A percentile compares a stretch with the other conserved stretches of the same genome.
phyloP scores from a whole-genome alignment of 2,113 vertebrate species.

The Leptocoma aspasia region DNA sequence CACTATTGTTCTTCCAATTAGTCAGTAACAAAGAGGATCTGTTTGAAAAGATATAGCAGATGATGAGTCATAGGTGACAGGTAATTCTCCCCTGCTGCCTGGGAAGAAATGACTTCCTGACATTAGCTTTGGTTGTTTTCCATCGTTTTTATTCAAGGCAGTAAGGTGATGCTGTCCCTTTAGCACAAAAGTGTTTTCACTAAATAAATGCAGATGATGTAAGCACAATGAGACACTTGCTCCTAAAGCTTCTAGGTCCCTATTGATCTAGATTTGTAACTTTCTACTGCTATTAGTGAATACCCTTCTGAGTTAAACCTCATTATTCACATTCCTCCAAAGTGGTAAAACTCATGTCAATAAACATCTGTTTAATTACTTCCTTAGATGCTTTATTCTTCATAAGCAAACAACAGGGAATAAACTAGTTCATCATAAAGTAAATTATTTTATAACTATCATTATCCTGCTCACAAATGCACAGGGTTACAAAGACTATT shows the following conservation, averaged over 20 bases:
- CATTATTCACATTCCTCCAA: slow-evolving; percentile 23
- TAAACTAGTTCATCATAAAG: background rate
- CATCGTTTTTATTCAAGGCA: background rate
- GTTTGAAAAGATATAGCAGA: slow-evolving; percentile 50
- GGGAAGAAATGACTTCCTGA: slow-evolving; percentile 24
- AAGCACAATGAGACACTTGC: background rate
- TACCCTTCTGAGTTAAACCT: background rate
- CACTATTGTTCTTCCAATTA: slow-evolving; percentile 48
- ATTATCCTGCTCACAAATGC: background rate
- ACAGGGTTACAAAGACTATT: background rate
- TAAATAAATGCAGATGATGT: background rate
- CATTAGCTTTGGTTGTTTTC: slow-evolving; percentile 1
- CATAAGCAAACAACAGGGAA: background rate
- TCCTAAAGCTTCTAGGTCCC: background rate
- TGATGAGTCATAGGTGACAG: slow-evolving; percentile 42
- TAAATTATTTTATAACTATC: background rate
- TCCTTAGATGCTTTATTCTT: slow-evolving; percentile 14
- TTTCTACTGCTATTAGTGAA: background rate
- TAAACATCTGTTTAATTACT: slow-evolving; percentile 46
- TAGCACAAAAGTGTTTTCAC: background rate
- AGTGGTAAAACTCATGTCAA: background rate
- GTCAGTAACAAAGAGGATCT: slow-evolving; percentile 1
- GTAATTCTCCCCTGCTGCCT: slow-evolving; percentile 20
- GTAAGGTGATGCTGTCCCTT: slow-evolving; percentile 4
- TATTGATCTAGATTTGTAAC: background rate